phyloP scores from a whole-genome alignment of 2,797 vertebrate species.

The Euphonia xanthogaster region DNA sequence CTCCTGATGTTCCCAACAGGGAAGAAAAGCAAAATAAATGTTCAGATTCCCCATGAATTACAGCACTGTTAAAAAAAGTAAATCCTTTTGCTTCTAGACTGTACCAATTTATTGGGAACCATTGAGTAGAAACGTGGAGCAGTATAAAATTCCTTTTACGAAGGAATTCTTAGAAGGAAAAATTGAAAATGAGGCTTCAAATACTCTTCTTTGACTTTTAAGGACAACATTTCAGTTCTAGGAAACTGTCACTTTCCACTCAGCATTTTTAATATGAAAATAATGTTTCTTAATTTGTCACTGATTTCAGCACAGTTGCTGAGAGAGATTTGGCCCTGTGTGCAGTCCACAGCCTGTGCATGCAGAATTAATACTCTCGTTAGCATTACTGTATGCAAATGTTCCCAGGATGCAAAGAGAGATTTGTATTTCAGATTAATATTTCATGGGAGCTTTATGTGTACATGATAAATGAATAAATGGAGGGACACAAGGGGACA shows the following conservation, averaged over 20 bases:
- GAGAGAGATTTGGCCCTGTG: background rate
- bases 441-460: conserved; percentile 58
- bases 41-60: background rate
- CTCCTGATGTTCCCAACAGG: background rate
- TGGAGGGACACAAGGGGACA: conserved; percentile 56
- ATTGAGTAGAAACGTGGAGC: background rate
- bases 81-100: background rate
- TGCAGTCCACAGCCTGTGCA: conserved; percentile 25
- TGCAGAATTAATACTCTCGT: conserved; percentile 62
- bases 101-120: background rate
- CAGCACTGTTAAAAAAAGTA: background rate
- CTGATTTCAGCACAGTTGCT: background rate
- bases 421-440: conserved; percentile 68
- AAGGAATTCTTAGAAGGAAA: background rate
- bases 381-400: conserved; percentile 61
- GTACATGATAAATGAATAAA: conserved; percentile 65
- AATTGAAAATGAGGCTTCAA: background rate
- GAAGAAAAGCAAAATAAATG: background rate
- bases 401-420: conserved; percentile 34
- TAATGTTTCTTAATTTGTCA: background rate
- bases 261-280: background rate
- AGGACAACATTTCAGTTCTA: background rate
- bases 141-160: background rate
- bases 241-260: background rate
- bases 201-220: background rate